These are phyloP conservation scores for Brachyptera risi DNA, from an alignment of 2,888 invertebrate species.

Conservation along the genomic window DNA sequence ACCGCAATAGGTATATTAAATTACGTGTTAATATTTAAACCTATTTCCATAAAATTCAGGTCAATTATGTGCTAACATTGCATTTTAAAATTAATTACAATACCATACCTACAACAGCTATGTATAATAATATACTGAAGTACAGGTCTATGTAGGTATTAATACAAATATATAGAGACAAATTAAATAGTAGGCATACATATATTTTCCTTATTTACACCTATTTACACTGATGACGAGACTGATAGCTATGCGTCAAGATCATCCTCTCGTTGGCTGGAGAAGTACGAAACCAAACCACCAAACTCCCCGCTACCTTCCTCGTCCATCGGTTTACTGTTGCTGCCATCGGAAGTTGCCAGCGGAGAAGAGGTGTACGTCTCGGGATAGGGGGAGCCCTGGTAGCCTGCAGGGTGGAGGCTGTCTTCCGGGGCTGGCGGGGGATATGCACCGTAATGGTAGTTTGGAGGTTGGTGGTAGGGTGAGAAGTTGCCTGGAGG, in stretches of 20 bases:
- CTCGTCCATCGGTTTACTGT: conserved; percentile 49
- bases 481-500: conserved; percentile 44
- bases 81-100: too few species aligned
- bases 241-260: conserved; percentile 66
- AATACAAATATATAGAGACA: too few species aligned
- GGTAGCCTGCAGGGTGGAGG: conserved; percentile 43
- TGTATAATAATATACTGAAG: too few species aligned
- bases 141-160: too few species aligned
- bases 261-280: conserved; percentile 84
- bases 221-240: conserved; percentile 25
- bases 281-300: conserved; percentile 87
- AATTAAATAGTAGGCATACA: too few species aligned
- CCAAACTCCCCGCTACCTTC: conserved; percentile 71
- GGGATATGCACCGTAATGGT: conserved; percentile 48
- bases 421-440: conserved; percentile 45
- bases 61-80: too few species aligned
- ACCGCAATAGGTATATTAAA: too few species aligned
- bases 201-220: conserved; percentile 26
- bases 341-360: conserved; percentile 36
- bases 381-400: conserved; percentile 43
- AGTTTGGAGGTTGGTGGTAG: conserved; percentile 48
- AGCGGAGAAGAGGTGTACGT: conserved; percentile 31
- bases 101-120: too few species aligned
- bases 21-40: too few species aligned
- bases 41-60: too few species aligned